A percentile compares a stretch with the other conserved stretches of the same genome.
phyloP scores from a whole-genome alignment of 2,888 invertebrate genomes.

The Mesochorus sp. region DNA sequence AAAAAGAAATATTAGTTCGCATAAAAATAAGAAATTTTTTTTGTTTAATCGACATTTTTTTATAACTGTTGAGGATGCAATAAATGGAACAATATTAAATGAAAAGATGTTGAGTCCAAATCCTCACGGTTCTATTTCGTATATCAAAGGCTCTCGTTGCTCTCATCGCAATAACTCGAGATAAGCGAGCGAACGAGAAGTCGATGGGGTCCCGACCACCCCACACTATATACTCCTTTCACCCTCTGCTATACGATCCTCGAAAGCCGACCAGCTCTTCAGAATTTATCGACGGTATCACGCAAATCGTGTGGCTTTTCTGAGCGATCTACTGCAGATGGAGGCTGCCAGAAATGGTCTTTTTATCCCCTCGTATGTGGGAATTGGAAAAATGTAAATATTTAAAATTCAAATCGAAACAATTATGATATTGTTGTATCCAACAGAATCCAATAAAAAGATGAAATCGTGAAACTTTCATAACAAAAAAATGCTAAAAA shows the following conservation, averaged over 20 bases:
- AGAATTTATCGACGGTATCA: conserved; percentile 40
- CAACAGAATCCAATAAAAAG: too few relatives aligned
- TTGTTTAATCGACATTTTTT: not conserved
- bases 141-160: not conserved
- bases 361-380: not conserved
- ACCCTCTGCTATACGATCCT: not conserved
- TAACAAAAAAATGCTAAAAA: too few relatives aligned
- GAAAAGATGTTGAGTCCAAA: not conserved
- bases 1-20: not conserved
- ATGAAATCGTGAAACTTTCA: too few relatives aligned
- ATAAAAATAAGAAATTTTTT: not conserved
- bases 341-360: conserved; percentile 1
- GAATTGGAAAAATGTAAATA: too few relatives aligned
- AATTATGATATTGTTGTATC: too few relatives aligned
- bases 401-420: too few relatives aligned
- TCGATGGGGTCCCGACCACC: conserved; percentile 8
- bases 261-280: not conserved
- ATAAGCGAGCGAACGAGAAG: conserved; percentile 12
- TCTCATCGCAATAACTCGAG: conserved; percentile 9
- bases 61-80: too few relatives aligned
- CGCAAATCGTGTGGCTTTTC: conserved; percentile 2
- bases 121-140: not conserved
- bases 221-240: not conserved
- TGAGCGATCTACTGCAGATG: conserved; percentile 11
- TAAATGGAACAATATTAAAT: too few relatives aligned